Conservation (phyloP, 2,797 vertebrate genomes). For the Ambastaia sidthimunki region DNA sequence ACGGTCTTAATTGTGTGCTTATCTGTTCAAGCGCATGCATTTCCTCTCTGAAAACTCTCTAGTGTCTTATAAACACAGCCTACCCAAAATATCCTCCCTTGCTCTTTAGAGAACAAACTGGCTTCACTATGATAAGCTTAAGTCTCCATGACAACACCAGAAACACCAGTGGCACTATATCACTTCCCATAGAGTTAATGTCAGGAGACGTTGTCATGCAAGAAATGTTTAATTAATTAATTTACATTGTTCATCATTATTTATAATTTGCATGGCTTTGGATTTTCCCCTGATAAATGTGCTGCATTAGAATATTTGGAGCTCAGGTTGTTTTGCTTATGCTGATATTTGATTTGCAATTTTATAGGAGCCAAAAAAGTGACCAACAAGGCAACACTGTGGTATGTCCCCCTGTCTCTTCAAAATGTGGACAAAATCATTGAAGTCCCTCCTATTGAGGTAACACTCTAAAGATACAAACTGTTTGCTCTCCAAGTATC, state of each 20-base stretch:
- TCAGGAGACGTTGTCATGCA: neutral
- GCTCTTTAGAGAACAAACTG: conserved; percentile 65
- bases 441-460: conserved; percentile 93
- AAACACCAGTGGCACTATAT: conserved; percentile 63
- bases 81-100: conserved; percentile 69
- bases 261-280: neutral
- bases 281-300: neutral
- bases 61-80: conserved; percentile 64
- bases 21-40: conserved; percentile 36
- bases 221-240: too few relatives aligned
- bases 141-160: conserved; percentile 77
- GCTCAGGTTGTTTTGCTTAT: neutral
- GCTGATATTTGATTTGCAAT: neutral
- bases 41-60: conserved; percentile 55
- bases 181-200: conserved; percentile 58
- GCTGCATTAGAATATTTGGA: neutral
- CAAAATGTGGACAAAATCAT: conserved; percentile 87
- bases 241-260: too few relatives aligned
- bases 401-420: conserved; percentile 93
- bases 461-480: conserved; percentile 64
- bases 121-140: conserved; percentile 68
- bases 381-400: conserved; percentile 90
- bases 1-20: conserved; percentile 30
- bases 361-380: conserved; percentile 86
- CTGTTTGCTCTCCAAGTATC: neutral